A percentile compares a stretch with the other conserved stretches of the same genome.
Conservation (phyloP, 1,140 invertebrate genomes). For the Luehdorfia chinensis region DNA sequence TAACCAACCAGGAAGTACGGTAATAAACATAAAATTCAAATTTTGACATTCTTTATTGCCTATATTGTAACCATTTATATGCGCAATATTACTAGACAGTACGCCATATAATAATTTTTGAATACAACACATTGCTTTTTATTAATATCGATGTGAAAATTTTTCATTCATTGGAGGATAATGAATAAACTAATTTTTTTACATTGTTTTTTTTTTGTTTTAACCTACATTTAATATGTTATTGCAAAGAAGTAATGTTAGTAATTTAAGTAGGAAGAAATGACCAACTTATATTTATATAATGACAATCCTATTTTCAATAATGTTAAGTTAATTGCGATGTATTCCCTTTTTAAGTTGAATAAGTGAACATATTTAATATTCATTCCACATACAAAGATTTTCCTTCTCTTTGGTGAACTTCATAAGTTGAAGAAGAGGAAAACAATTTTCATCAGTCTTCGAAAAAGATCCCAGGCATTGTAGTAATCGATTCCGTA, state of each 20-base stretch:
- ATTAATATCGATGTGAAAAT: not conserved
- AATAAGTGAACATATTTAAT: too few relatives aligned
- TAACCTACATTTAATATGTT: too few relatives aligned
- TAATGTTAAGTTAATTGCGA: too few relatives aligned
- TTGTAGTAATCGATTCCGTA: constrained; percentile 2
- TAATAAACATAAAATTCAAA: constrained; percentile 56
- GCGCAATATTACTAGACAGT: constrained; percentile 8
- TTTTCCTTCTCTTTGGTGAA: not conserved
- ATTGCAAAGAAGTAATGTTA: too few relatives aligned
- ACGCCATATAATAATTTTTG: constrained; percentile 6
- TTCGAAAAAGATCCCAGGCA: not conserved
- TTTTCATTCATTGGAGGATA: too few relatives aligned
- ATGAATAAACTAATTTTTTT: too few relatives aligned
- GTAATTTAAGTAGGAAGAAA: too few relatives aligned
- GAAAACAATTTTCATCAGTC: constrained; percentile 4
- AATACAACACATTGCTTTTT: not conserved
- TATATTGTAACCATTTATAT: constrained; percentile 12
- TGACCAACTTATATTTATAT: too few relatives aligned
- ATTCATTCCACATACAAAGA: not conserved
- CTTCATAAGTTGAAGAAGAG: not conserved
- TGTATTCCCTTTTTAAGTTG: too few relatives aligned
- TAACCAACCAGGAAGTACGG: constrained; percentile 45
- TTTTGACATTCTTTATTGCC: constrained; percentile 19
- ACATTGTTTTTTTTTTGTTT: too few relatives aligned
- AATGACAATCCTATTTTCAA: too few relatives aligned